Evolutionary conservation across 2,113 vertebrate genomes (phyloP).

Genomic region (Neodon shergylaensis): DNA sequence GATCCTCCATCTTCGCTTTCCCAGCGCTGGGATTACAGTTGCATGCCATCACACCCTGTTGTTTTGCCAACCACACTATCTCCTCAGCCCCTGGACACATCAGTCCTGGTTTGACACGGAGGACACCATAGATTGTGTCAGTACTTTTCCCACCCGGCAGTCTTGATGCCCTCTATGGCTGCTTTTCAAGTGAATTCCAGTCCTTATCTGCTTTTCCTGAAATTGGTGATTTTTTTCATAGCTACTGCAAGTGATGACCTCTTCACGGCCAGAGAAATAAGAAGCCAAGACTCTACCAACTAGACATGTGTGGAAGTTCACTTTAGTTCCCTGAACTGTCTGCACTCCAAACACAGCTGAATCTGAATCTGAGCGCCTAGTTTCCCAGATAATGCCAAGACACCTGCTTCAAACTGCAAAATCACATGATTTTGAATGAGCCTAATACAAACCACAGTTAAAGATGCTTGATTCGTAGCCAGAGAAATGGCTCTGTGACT

Average conservation of each 20-base stretch:
- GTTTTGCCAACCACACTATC: background rate
- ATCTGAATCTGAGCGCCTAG: background rate
- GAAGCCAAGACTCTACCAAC: slow-evolving; percentile 47
- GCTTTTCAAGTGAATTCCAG: slow-evolving; percentile 27
- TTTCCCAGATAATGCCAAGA: background rate
- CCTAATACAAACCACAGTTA: background rate
- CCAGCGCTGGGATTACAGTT: too few relatives aligned
- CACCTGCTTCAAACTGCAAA: slow-evolving; percentile 8
- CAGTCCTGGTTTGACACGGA: background rate
- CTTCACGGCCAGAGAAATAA: slow-evolving; percentile 5
- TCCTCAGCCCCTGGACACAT: background rate
- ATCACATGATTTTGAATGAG: background rate
- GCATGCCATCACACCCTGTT: too few relatives aligned
- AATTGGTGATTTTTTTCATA: background rate
- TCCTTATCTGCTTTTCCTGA: background rate
- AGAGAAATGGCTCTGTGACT: background rate
- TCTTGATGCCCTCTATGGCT: background rate
- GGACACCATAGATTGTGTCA: background rate
- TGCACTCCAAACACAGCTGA: slow-evolving; percentile 21
- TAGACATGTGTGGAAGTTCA: background rate
- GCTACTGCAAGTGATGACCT: background rate
- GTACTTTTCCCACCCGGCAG: background rate
- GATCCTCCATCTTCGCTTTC: background rate
- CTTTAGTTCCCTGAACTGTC: slow-evolving; percentile 25
- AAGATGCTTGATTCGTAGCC: background rate